Conservation (phyloP, 2,113 vertebrate genomes). For the Larimichthys polyactis region DNA sequence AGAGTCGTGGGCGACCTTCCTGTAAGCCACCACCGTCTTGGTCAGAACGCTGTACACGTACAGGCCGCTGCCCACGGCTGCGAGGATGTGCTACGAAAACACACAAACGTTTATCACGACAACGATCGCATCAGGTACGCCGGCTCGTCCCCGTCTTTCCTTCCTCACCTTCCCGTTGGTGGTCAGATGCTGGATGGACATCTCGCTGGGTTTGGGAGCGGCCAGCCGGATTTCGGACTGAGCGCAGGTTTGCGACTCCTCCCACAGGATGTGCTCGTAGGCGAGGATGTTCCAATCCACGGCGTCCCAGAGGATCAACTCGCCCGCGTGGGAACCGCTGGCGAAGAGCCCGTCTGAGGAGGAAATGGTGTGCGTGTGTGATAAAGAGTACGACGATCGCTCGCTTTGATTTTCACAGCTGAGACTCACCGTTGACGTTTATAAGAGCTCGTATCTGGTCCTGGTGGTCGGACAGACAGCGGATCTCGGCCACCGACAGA, state of each 20-base stretch:
- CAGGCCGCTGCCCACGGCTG: constrained; percentile 93
- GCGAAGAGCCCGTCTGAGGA: constrained; percentile 83
- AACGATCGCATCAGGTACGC: not conserved
- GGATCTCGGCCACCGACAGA: constrained; percentile 85
- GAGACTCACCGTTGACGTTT: constrained; percentile 87
- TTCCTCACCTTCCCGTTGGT: constrained; percentile 89
- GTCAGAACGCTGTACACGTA: constrained; percentile 91
- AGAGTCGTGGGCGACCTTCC: constrained; percentile 94
- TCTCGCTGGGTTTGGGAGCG: constrained; percentile 89
- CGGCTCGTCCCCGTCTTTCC: not conserved
- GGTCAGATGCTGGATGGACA: constrained; percentile 91
- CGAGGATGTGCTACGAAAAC: constrained; percentile 87
- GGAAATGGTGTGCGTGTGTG: not conserved
- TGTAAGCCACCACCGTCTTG: constrained; percentile 92
- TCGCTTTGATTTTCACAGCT: not conserved
- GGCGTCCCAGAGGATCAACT: constrained; percentile 94
- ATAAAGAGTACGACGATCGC: not conserved
- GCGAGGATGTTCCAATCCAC: constrained; percentile 89
- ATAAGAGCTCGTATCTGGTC: constrained; percentile 93
- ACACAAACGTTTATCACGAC: not conserved
- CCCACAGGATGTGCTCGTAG: constrained; percentile 90
- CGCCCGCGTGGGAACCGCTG: constrained; percentile 92
- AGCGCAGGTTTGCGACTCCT: constrained; percentile 82
- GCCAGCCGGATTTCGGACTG: constrained; percentile 90
- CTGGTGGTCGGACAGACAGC: constrained; percentile 89